Percentiles rank a stretch among this genome's conserved stretches.
Conservation (phyloP, 2,888 invertebrate species). For the Microplitis deprimator region DNA sequence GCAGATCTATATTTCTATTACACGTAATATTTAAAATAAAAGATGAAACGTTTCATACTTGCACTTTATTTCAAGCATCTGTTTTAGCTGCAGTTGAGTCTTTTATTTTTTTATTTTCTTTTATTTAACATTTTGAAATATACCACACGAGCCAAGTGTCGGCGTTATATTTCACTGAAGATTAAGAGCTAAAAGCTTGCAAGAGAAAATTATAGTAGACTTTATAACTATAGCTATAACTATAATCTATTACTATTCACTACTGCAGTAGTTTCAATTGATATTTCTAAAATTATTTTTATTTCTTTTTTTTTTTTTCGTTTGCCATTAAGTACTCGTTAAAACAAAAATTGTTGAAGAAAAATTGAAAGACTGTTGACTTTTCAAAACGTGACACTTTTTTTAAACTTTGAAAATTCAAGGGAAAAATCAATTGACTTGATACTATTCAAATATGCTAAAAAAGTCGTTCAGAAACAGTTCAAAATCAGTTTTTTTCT, state of each 20-base stretch:
- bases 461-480: no score
- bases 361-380: no score
- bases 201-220: constrained; percentile 3
- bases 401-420: no score
- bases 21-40: constrained; percentile 25
- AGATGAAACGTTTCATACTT: constrained; percentile 34
- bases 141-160: constrained; percentile 27
- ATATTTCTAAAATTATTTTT: neutral
- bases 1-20: constrained; percentile 10
- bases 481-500: no score
- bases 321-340: no score
- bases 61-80: constrained; percentile 33
- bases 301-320: no score
- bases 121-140: constrained; percentile 16
- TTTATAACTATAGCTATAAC: neutral
- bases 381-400: no score
- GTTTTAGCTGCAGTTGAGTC: constrained; percentile 17
- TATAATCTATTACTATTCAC: neutral
- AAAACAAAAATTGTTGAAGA: no score
- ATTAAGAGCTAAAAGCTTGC: constrained; percentile 2
- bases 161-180: constrained; percentile 26
- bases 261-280: no score
- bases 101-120: constrained; percentile 5
- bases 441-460: no score
- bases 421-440: no score